Evolutionary conservation across 2,888 invertebrate species (phyloP).

Genomic region (Geotrupes spiniger): DNA sequence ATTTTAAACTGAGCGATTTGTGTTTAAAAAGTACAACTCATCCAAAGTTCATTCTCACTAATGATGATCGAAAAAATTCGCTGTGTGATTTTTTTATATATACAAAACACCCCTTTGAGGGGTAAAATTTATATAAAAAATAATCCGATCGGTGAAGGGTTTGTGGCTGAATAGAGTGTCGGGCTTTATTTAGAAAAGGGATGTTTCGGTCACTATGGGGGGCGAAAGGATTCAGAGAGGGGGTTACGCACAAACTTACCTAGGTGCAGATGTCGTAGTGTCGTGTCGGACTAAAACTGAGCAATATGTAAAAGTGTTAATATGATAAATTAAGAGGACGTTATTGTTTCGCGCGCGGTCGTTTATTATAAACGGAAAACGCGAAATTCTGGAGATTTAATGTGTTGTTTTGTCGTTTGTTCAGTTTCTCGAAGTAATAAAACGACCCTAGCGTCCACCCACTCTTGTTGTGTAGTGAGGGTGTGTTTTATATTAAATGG

Average conservation of each 20-base stretch:
- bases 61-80: conserved; percentile 34
- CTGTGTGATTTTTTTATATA: conserved; percentile 42
- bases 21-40: conserved; percentile 7
- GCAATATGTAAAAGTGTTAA: conserved; percentile 25
- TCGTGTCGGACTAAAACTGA: not conserved
- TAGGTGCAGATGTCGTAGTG: conserved; percentile 24
- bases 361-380: too few relatives aligned
- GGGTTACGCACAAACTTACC: conserved; percentile 21
- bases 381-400: not conserved
- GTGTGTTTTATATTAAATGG: conserved; percentile 43
- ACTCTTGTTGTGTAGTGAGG: conserved; percentile 30
- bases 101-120: conserved; percentile 48
- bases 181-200: conserved; percentile 44
- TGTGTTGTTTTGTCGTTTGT: conserved; percentile 9
- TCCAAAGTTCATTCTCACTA: conserved; percentile 22
- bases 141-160: conserved; percentile 50
- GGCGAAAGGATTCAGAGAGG: conserved; percentile 41
- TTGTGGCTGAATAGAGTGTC: conserved; percentile 50
- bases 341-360: too few relatives aligned
- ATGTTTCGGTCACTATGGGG: conserved; percentile 34
- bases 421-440: conserved; percentile 11
- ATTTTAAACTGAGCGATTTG: too few relatives aligned
- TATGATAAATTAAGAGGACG: too few relatives aligned
- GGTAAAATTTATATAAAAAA: conserved; percentile 47
- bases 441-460: conserved; percentile 20